phyloP scores from a whole-genome alignment of 1,140 invertebrate species.

The Drosophila parabipectinata region DNA sequence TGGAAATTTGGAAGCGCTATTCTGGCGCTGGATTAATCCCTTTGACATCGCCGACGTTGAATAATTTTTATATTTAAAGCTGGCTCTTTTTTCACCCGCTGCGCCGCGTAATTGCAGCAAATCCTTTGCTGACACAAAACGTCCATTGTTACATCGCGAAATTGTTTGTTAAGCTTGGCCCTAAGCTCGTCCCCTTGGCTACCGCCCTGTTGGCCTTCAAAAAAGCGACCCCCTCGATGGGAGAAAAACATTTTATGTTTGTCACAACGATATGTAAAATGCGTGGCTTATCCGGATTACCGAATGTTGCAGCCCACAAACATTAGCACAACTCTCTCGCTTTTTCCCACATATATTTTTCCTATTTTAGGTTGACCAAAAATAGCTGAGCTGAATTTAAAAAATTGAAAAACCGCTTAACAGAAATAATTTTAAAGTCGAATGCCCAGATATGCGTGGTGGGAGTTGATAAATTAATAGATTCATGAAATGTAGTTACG shows the following conservation, averaged over 20 bases:
- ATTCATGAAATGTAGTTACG: neutral
- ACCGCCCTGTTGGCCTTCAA: conserved; percentile 4
- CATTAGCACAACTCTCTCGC: conserved; percentile 35
- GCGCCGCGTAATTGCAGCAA: conserved; percentile 51
- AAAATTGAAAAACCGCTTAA: neutral
- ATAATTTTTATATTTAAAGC: conserved; percentile 56
- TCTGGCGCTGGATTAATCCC: conserved; percentile 28
- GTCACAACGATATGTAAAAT: conserved; percentile 59
- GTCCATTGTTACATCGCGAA: conserved; percentile 55
- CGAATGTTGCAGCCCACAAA: conserved; percentile 47
- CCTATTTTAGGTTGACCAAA: neutral
- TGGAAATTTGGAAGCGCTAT: conserved; percentile 11
- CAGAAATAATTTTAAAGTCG: neutral
- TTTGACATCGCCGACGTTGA: conserved; percentile 44
- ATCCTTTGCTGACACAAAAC: conserved; percentile 58
- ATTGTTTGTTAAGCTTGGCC: conserved; percentile 55
- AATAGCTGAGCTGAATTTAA: conserved; percentile 9
- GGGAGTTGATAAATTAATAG: conserved; percentile 3
- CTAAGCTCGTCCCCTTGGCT: conserved; percentile 21
- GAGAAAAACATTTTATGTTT: conserved; percentile 31
- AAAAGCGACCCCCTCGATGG: neutral
- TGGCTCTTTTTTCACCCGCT: conserved; percentile 37
- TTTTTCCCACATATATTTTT: conserved; percentile 3
- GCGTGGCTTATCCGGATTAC: conserved; percentile 65
- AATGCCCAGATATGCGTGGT: too few species aligned